These are phyloP conservation scores for Acleris holmiana DNA, from an alignment of 2,888 invertebrate species.

Conservation along the genomic window DNA sequence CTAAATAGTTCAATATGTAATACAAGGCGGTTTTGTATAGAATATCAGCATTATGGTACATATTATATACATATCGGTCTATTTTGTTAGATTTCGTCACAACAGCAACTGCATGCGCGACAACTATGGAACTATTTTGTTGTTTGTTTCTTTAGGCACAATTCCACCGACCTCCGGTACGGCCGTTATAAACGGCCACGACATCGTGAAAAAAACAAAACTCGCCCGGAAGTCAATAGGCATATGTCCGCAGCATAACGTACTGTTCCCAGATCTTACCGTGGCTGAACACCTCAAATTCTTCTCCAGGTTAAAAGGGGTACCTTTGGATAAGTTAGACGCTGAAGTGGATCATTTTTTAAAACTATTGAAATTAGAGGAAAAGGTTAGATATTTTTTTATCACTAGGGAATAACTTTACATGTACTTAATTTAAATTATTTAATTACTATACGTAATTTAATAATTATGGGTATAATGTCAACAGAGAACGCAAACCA, in stretches of 20 bases:
- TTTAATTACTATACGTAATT: too few relatives aligned
- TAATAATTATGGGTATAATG: too few relatives aligned
- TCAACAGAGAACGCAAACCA: too few relatives aligned
- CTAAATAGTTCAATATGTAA: too few relatives aligned
- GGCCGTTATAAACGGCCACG: slow-evolving; percentile 89
- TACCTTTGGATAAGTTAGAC: slow-evolving; percentile 76
- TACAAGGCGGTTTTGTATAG: too few relatives aligned
- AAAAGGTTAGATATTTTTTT: slow-evolving; percentile 77
- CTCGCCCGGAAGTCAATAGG: slow-evolving; percentile 90
- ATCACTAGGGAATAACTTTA: not conserved
- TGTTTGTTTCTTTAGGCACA: slow-evolving; percentile 76
- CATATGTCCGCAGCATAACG: slow-evolving; percentile 94
- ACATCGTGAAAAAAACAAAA: slow-evolving; percentile 88
- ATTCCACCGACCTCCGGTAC: slow-evolving; percentile 89
- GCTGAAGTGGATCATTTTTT: slow-evolving; percentile 88
- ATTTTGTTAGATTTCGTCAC: too few relatives aligned
- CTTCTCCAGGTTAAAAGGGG: slow-evolving; percentile 90
- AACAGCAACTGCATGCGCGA: too few relatives aligned
- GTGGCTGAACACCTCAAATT: slow-evolving; percentile 93
- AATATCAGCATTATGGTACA: too few relatives aligned
- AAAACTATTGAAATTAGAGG: slow-evolving; percentile 86
- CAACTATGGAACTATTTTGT: too few relatives aligned
- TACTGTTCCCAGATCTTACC: slow-evolving; percentile 92
- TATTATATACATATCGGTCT: too few relatives aligned
- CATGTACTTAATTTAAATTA: not conserved